Evolutionary conservation across 2,113 vertebrate genomes (phyloP).

Genomic region (Lagopus muta): DNA sequence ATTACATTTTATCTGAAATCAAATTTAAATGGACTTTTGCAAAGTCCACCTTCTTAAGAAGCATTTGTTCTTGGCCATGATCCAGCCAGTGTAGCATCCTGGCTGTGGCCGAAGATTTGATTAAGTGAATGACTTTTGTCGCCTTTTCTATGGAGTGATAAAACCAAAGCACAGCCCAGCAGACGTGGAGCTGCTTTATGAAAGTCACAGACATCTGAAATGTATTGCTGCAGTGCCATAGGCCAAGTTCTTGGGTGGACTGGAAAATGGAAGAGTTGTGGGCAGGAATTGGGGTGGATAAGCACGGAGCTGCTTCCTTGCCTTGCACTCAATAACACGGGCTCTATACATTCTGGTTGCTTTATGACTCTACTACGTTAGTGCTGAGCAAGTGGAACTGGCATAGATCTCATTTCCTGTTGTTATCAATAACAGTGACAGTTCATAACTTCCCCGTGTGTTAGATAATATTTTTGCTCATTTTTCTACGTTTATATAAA

Average conservation of each 20-base stretch:
- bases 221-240: background rate
- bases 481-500: conserved; percentile 37
- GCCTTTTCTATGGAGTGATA: background rate
- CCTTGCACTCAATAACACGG: background rate
- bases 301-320: background rate
- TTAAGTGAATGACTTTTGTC: conserved; percentile 2
- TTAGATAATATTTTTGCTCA: conserved; percentile 36
- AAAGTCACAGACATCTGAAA: background rate
- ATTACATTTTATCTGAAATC: background rate
- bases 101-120: background rate
- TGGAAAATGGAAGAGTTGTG: background rate
- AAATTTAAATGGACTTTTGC: background rate
- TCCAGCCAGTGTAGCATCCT: background rate
- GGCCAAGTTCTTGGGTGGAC: background rate
- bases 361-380: background rate
- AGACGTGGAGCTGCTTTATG: background rate
- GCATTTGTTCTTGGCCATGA: background rate
- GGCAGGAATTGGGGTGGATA: background rate
- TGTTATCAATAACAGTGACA: conserved; percentile 55
- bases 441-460: conserved; percentile 44
- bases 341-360: background rate
- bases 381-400: conserved; percentile 34
- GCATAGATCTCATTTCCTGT: conserved; percentile 63
- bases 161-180: background rate
- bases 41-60: background rate